Conservation (phyloP, 1,140 invertebrate genomes). For the Sarcophaga bullata region DNA sequence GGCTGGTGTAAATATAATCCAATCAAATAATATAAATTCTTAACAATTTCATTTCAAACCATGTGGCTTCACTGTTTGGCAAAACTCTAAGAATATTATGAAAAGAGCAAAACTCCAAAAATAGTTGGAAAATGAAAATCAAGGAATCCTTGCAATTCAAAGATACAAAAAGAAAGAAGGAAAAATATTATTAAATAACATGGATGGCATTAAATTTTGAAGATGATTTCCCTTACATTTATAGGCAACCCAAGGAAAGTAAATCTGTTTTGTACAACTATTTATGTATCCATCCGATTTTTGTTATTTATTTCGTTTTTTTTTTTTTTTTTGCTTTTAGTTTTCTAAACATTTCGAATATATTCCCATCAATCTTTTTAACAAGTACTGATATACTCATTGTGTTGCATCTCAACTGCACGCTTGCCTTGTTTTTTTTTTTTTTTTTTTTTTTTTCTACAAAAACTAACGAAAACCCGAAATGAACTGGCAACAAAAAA, state of each 20-base stretch:
- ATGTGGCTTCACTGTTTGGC: neutral
- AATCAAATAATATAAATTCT: too few relatives aligned
- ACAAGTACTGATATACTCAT: neutral
- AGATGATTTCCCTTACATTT: constrained; percentile 1
- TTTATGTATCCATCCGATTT: constrained; percentile 14
- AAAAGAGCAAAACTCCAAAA: constrained; percentile 18
- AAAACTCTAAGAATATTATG: constrained; percentile 1
- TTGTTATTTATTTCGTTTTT: too few relatives aligned
- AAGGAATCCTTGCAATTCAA: neutral
- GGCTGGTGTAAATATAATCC: too few relatives aligned
- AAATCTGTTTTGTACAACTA: constrained; percentile 4
- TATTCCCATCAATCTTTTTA: constrained; percentile 7
- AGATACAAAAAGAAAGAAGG: neutral
- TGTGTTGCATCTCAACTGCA: neutral
- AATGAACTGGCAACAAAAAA: constrained; percentile 5
- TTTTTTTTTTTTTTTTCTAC: too few relatives aligned
- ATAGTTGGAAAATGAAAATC: neutral
- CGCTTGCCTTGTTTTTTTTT: too few relatives aligned
- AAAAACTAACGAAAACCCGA: too few relatives aligned
- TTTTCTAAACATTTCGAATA: neutral
- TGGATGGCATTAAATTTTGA: neutral
- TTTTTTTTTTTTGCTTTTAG: neutral
- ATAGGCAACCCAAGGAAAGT: neutral
- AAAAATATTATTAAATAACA: neutral
- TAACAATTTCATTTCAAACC: too few relatives aligned